Evolutionary conservation across 2,113 vertebrate species (phyloP).

Genomic region (Sterna hirundo): DNA sequence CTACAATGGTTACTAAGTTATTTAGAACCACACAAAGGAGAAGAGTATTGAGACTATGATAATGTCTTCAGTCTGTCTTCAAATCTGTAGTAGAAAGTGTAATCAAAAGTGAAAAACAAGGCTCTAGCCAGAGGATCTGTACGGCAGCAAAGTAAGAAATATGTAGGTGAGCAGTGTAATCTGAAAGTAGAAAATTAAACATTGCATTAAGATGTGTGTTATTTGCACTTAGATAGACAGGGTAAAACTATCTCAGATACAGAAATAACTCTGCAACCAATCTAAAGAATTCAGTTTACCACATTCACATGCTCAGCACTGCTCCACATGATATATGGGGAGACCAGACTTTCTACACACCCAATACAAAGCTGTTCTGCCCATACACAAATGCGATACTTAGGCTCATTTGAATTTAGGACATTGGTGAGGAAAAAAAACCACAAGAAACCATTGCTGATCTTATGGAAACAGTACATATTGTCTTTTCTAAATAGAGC

Average conservation of each 20-base stretch:
- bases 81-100: neutral
- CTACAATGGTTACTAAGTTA: neutral
- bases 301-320: neutral
- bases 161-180: neutral
- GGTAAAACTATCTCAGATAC: neutral
- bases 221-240: neutral
- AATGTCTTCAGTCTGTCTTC: neutral
- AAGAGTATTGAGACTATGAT: neutral
- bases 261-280: neutral
- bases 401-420: neutral
- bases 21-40: neutral
- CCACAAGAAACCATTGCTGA: neutral
- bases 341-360: neutral
- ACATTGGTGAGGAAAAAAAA: neutral
- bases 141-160: neutral
- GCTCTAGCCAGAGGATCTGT: neutral
- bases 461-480: neutral
- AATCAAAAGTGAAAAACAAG: neutral
- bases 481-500: neutral
- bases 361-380: neutral
- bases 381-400: neutral
- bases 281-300: neutral
- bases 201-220: neutral
- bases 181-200: neutral
- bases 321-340: neutral